Conservation (phyloP, 2,888 invertebrate genomes). For the Tenthredo scrophulariae region DNA sequence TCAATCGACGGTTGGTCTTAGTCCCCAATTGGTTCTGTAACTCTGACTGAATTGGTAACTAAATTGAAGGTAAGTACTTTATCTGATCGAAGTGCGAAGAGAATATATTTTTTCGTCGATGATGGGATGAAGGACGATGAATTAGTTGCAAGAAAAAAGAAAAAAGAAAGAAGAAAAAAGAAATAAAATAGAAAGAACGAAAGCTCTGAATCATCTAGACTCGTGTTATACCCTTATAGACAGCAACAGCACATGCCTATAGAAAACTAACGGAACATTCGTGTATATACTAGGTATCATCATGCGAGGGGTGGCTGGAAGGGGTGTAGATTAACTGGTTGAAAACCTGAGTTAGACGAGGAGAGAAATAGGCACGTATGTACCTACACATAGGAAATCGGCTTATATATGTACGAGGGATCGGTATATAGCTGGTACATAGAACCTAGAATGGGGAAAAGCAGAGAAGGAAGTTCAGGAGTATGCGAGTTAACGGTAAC, state of each 20-base stretch:
- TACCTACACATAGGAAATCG: not conserved
- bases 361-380: not conserved
- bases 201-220: not conserved
- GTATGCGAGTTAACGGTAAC: conserved; percentile 44
- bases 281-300: not conserved
- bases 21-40: too few species aligned
- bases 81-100: not conserved
- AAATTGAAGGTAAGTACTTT: too few species aligned
- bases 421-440: conserved; percentile 46
- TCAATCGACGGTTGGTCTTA: too few species aligned
- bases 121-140: conserved; percentile 11
- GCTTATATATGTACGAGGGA: not conserved
- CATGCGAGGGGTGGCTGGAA: not conserved
- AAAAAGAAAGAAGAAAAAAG: not conserved
- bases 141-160: not conserved
- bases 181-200: not conserved
- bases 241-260: not conserved
- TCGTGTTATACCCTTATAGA: not conserved
- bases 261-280: conserved; percentile 38
- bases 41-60: not conserved
- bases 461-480: conserved; percentile 19
- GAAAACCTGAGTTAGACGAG: conserved; percentile 22
- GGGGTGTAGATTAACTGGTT: conserved; percentile 42
- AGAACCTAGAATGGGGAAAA: conserved; percentile 52
- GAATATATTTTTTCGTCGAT: not conserved